Conservation (phyloP, 23 tunicate genomes). For the Clavelina lepadiformis region DNA sequence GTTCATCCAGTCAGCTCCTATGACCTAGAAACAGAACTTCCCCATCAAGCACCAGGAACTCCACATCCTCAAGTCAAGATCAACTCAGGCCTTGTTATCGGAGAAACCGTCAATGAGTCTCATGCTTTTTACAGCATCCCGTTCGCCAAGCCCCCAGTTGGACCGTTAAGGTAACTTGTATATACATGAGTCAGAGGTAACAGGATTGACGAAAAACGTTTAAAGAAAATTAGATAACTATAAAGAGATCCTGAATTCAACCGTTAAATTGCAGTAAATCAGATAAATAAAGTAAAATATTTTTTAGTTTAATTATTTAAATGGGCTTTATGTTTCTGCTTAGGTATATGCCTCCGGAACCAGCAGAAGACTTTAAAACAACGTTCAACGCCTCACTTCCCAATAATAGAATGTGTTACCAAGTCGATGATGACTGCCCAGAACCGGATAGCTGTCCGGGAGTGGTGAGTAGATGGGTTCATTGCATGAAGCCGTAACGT, state of each 20-base stretch:
- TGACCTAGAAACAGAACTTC: too few species aligned
- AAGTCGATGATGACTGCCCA: slow-evolving; percentile 6
- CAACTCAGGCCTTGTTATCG: slow-evolving; percentile 26
- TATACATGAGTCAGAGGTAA: background rate
- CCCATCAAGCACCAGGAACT: too few species aligned
- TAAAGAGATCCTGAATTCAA: too few species aligned
- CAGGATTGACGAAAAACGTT: background rate
- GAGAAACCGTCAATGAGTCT: slow-evolving; percentile 21
- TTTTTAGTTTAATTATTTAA: too few species aligned
- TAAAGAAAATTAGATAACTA: background rate
- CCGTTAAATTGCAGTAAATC: too few species aligned
- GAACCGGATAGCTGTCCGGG: background rate
- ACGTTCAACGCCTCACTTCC: slow-evolving; percentile 16
- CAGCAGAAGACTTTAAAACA: slow-evolving; percentile 2
- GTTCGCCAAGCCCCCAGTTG: slow-evolving; percentile 36
- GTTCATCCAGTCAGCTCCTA: too few species aligned
- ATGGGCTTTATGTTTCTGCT: too few species aligned
- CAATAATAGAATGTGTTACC: slow-evolving; percentile 43
- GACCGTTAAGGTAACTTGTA: slow-evolving; percentile 17
- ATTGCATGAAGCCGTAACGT: too few species aligned
- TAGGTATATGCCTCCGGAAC: slow-evolving; percentile 40
- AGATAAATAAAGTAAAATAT: too few species aligned
- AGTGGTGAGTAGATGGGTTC: too few species aligned
- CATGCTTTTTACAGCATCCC: slow-evolving; percentile 50
- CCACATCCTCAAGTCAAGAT: slow-evolving; percentile 9